Conservation (phyloP, 1,140 invertebrate species). For the Drosophila oshimai region DNA sequence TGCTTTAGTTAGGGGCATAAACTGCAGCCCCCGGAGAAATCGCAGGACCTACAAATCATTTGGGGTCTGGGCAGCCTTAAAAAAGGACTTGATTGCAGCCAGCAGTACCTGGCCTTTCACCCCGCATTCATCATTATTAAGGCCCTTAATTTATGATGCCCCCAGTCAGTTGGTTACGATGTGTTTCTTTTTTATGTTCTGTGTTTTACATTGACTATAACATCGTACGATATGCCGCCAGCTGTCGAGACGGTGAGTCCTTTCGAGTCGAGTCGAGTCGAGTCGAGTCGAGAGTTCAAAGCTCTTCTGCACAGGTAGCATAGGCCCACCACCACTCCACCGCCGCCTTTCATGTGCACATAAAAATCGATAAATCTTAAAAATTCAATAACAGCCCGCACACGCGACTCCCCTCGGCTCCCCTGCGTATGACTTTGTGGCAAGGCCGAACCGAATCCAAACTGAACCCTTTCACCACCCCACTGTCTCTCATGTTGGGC, state of each 20-base stretch:
- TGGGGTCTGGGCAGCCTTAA: constrained; percentile 16
- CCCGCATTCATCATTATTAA: constrained; percentile 74
- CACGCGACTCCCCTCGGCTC: constrained; percentile 42
- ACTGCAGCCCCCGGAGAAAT: not conserved
- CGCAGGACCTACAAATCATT: constrained; percentile 27
- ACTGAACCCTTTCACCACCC: constrained; percentile 23
- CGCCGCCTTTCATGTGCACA: constrained; percentile 38
- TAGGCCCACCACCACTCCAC: not conserved
- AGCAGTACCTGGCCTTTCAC: not conserved
- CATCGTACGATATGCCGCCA: constrained; percentile 61
- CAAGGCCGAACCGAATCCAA: no score
- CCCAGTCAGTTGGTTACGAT: constrained; percentile 56
- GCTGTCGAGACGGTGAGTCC: constrained; percentile 23
- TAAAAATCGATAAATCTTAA: constrained; percentile 79
- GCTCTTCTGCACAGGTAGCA: constrained; percentile 48
- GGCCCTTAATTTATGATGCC: constrained; percentile 72
- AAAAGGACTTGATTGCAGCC: constrained; percentile 30
- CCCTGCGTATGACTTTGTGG: constrained; percentile 8
- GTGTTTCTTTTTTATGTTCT: constrained; percentile 57
- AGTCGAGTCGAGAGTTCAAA: constrained; percentile 56
- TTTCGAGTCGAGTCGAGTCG: constrained; percentile 11
- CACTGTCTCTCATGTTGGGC: not conserved
- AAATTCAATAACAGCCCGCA: constrained; percentile 74
- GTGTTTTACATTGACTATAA: constrained; percentile 79
- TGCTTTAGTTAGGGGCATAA: constrained; percentile 1